phyloP scores from a whole-genome alignment of 2,888 invertebrate genomes.

The Drosophila prostipennis region DNA sequence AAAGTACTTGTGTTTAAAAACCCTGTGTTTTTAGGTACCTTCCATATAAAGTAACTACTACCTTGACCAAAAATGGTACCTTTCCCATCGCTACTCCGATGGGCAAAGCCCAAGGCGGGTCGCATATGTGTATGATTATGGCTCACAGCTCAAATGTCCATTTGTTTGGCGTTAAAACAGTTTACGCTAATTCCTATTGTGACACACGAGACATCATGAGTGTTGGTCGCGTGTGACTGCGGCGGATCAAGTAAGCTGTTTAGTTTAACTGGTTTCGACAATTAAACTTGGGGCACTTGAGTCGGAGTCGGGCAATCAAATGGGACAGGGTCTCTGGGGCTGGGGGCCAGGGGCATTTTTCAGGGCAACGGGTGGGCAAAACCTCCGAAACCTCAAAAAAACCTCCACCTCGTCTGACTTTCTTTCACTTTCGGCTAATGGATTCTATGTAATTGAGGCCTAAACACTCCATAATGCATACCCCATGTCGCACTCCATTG shows the following conservation, averaged over 20 bases:
- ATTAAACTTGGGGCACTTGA: conserved; percentile 54
- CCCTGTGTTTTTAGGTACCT: not conserved
- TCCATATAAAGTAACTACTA: not conserved
- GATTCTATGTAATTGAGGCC: conserved; percentile 68
- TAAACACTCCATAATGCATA: conserved; percentile 27
- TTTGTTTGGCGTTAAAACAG: conserved; percentile 71
- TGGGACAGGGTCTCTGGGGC: conserved; percentile 44
- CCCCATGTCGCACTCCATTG: conserved; percentile 51
- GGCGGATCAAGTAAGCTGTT: conserved; percentile 47
- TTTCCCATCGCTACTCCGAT: conserved; percentile 4
- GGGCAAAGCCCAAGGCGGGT: conserved; percentile 48
- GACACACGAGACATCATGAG: conserved; percentile 58
- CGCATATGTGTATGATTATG: conserved; percentile 19
- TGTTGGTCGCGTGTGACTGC: conserved; percentile 35
- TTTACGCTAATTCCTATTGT: conserved; percentile 77
- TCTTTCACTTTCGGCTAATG: conserved; percentile 70
- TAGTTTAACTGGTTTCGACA: conserved; percentile 72
- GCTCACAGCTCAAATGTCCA: conserved; percentile 24
- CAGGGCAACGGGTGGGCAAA: conserved; percentile 11
- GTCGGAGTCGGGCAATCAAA: conserved; percentile 55
- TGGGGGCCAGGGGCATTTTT: conserved; percentile 67
- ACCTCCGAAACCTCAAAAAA: too few relatives aligned
- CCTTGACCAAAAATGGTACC: conserved; percentile 7
- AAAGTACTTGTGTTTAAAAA: too few relatives aligned
- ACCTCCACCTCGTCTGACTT: conserved; percentile 47